Conservation (phyloP, 2,797 vertebrate species). For the Sebastes matsubarae region DNA sequence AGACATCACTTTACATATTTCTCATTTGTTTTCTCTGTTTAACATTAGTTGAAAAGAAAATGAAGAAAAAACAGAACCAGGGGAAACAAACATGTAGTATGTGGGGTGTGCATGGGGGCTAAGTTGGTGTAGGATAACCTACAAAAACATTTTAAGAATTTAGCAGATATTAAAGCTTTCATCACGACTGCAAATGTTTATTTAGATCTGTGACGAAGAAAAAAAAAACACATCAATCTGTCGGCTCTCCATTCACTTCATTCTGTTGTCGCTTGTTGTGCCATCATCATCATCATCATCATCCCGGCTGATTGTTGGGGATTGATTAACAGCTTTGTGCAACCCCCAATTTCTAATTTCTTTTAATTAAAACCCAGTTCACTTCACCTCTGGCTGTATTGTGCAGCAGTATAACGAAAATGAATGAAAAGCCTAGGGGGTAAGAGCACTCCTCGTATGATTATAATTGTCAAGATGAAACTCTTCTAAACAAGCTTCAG, state of each 20-base stretch:
- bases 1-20: neutral
- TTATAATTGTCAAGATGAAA: slow-evolving; percentile 73
- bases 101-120: neutral
- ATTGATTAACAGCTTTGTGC: slow-evolving; percentile 73
- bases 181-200: slow-evolving; percentile 46
- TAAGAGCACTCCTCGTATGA: slow-evolving; percentile 63
- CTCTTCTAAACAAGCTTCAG: slow-evolving; percentile 67
- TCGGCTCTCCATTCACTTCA: slow-evolving; percentile 22
- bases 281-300: slow-evolving; percentile 38
- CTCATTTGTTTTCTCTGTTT: neutral
- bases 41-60: neutral
- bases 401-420: slow-evolving; percentile 67
- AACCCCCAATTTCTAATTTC: slow-evolving; percentile 68
- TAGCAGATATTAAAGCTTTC: slow-evolving; percentile 29
- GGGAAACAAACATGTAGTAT: neutral
- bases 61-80: neutral
- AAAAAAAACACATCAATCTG: slow-evolving; percentile 45
- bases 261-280: slow-evolving; percentile 45
- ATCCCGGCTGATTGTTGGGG: slow-evolving; percentile 65
- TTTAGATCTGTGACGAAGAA: slow-evolving; percentile 44
- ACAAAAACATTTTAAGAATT: slow-evolving; percentile 50
- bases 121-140: slow-evolving; percentile 9
- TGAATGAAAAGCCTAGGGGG: slow-evolving; percentile 68
- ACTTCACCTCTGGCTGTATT: slow-evolving; percentile 77
- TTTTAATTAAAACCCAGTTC: slow-evolving; percentile 82